A percentile compares a stretch with the other conserved stretches of the same genome.
Evolutionary conservation across 2,888 invertebrate species (phyloP).

Genomic region (Parelbella ahira): DNA sequence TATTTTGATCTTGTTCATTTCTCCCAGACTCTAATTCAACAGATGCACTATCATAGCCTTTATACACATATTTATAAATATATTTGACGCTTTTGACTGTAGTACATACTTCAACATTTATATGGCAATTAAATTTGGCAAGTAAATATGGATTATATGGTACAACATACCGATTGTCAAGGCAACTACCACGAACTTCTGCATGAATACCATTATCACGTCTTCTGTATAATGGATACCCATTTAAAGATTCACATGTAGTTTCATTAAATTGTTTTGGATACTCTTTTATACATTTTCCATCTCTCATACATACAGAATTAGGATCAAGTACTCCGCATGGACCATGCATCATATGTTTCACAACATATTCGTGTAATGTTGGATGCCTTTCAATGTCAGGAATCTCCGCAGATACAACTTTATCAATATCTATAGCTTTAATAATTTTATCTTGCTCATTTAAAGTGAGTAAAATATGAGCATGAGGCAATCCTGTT

Average conservation of each 20-base stretch:
- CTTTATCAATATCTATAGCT: conserved; percentile 24
- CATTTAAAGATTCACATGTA: conserved; percentile 6
- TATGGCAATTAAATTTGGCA: conserved; percentile 43
- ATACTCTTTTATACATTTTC: conserved; percentile 37
- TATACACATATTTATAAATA: conserved; percentile 33
- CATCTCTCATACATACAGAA: conserved; percentile 29
- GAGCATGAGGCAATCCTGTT: conserved; percentile 1
- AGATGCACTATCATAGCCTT: conserved; percentile 29
- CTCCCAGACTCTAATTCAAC: background rate
- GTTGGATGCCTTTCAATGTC: background rate
- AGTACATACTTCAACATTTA: conserved; percentile 45
- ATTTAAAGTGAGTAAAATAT: conserved; percentile 8
- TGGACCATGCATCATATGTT: conserved; percentile 28
- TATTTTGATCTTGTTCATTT: background rate
- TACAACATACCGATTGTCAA: conserved; percentile 45
- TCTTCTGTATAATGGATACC: conserved; percentile 20
- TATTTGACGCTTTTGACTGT: conserved; percentile 29
- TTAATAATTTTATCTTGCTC: background rate
- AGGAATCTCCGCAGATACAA: conserved; percentile 29
- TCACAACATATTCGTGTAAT: conserved; percentile 4
- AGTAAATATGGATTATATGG: conserved; percentile 46
- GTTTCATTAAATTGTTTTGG: conserved; percentile 31
- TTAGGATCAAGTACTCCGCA: conserved; percentile 27
- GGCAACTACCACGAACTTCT: too few species aligned
- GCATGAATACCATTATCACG: conserved; percentile 4